Evolutionary conservation across 2,888 invertebrate genomes (phyloP), one percentile per base, ranked within the genome.

Genomic region (Drosophila leonis): DNA sequence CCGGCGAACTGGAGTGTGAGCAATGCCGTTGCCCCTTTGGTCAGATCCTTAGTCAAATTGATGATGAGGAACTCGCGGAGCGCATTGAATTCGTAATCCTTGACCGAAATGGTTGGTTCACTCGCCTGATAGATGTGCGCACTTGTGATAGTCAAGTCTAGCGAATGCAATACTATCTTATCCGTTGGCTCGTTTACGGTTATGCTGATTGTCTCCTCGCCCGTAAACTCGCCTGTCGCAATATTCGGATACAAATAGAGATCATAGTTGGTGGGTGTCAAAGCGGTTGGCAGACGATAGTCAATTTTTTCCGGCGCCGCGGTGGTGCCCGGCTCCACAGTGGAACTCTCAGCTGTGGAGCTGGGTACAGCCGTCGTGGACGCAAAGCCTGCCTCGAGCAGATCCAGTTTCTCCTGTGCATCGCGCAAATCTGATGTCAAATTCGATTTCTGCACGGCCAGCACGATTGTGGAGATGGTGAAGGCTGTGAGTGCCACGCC

Each of bases 231-330:
- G 67, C 94, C 94, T 83, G 94, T 90, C 73, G 94, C 92, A 72
- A 96, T 93, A 82, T 96, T 93, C 0, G 97, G 97, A 88, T 94
- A 93, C 37, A 97, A 92, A 56, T 93, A 94, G 5, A 97, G 92
- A 80, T 96, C 95, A 90, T 97, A 97, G 71, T 95, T 94, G 20
- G 91, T 84, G 0, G 97, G 97, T 35, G 93, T 89, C 0, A 96
- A 92, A 44, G 94, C 90, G 39, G 92, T 92, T 1, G 96, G 95
- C 13, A 97, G 91, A 9, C 95, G 91, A 73, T 92, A 93, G 37
- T 92, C 70, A 4, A 90, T 88, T 82, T 92, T 74, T 10, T 71
- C 83, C 0, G 87, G 72, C 0, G 71, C 6, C 3, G 65, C 55
- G 4, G 82, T 71, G 1, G 66, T 69, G 12, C 33, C 20, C 0